Conservation (phyloP, 2,888 invertebrate genomes). For the Acanthosepion esculentum region DNA sequence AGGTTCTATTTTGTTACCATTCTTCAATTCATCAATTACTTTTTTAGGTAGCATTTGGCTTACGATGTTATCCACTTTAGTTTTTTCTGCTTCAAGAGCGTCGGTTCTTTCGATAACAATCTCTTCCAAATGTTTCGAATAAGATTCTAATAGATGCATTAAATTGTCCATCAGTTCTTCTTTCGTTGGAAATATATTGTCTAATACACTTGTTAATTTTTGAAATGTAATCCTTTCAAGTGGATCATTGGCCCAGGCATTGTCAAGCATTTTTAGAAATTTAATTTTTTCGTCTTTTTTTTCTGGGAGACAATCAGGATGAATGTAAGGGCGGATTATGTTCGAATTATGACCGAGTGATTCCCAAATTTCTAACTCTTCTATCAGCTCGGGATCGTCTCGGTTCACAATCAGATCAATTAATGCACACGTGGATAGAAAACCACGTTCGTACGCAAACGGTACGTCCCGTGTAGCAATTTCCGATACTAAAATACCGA, state of each 20-base stretch:
- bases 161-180: conserved; percentile 62
- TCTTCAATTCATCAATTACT: conserved; percentile 66
- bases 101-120: conserved; percentile 64
- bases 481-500: conserved; percentile 58
- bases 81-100: conserved; percentile 65
- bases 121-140: conserved; percentile 65
- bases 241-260: conserved; percentile 59
- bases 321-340: neutral
- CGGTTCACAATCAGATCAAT: conserved; percentile 56
- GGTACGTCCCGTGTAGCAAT: conserved; percentile 58
- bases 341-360: neutral
- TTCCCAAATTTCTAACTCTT: neutral
- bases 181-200: conserved; percentile 61
- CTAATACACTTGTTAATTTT: conserved; percentile 59
- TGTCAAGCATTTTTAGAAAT: conserved; percentile 37
- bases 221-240: conserved; percentile 61
- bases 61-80: conserved; percentile 66
- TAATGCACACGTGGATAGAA: conserved; percentile 54
- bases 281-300: neutral
- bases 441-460: conserved; percentile 54
- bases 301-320: neutral
- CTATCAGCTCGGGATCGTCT: conserved; percentile 50
- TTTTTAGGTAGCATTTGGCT: conserved; percentile 69
- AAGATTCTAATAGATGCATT: conserved; percentile 61
- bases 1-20: conserved; percentile 62